Conservation (phyloP, 2,113 vertebrate genomes). For the Scolopax mira region DNA sequence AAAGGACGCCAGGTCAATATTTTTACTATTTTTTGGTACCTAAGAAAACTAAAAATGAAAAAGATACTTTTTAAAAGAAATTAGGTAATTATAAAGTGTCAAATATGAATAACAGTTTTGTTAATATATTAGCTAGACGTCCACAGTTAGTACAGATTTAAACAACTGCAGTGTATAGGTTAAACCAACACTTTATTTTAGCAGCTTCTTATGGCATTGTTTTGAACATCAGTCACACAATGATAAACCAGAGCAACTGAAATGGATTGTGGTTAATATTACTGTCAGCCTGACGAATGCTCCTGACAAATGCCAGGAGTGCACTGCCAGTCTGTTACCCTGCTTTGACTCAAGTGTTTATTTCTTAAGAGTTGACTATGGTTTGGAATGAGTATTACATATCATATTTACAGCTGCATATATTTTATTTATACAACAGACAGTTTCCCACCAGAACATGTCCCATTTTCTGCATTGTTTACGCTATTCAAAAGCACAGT, state of each 20-base stretch:
- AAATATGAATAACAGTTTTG: not conserved
- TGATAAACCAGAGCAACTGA: constrained; percentile 73
- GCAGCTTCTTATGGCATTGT: constrained; percentile 58
- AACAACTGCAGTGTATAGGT: constrained; percentile 39
- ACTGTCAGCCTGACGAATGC: constrained; percentile 68
- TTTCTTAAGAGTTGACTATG: constrained; percentile 51
- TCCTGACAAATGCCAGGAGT: constrained; percentile 68
- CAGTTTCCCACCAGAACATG: constrained; percentile 34
- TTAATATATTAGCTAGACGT: not conserved
- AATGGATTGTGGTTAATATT: constrained; percentile 77
- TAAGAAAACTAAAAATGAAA: not conserved
- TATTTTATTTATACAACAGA: constrained; percentile 63
- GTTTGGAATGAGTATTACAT: constrained; percentile 37
- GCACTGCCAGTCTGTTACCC: constrained; percentile 57
- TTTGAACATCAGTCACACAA: constrained; percentile 72
- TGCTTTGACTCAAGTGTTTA: constrained; percentile 63
- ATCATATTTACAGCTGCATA: constrained; percentile 57
- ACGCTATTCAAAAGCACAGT: not conserved
- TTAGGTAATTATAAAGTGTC: not conserved
- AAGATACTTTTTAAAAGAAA: not conserved
- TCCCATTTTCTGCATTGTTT: constrained; percentile 41
- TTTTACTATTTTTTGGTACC: not conserved
- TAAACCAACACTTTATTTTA: constrained; percentile 71
- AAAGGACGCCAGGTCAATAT: not conserved
- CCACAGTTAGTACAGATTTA: constrained; percentile 4